Base-by-base conservation (phyloP, 2,888 invertebrate species). In the Trissolcus japonicus region DNA sequence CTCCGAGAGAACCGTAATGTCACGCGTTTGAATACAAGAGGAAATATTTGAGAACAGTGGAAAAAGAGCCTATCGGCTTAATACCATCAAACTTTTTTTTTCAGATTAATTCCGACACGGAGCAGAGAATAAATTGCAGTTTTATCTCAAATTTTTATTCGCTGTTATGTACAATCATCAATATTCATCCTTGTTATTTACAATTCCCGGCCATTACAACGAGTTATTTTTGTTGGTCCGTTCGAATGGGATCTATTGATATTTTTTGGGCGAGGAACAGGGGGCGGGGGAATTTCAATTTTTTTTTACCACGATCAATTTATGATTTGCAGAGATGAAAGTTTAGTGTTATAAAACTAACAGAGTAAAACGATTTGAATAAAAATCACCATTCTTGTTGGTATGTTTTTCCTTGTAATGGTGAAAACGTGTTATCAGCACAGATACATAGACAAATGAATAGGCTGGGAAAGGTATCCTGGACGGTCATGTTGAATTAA, bases 361-460 rank as follows among this genome's bases (percentile, higher is more conserved):
- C 35, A 9, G 51, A 35, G 25, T 17, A 4, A 55, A 7, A 16
- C 43, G 65, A 62, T 69, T 78, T 66, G 69, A 78, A 73, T 74
- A 69, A 76, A 69, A 76, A 76, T 73, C 61, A 73, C 72, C 62
- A 71, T 71, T 21, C 61, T 79, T 66, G 65, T 73, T 74, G 69
- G 3, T 0, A 25, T n/a, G 73, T 73, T 62, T 76, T 79, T 79
- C 69, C 76, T 73, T 79, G 46, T 16, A 16, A 51, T 29, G 21
- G 35, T n/a, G 51, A 41, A 53, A 55, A 54, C 67, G 55, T 48
- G 69, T 71, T 74, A 71, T 75, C 69, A 50, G 66, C 43, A 62
- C 55, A 63, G 60, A 72, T 76, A 76, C 68, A 65, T 72, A 60
- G 75, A 69, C 78, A 73, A 79, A 76, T 77, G 73, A 77, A 77